A percentile compares a stretch with the other conserved stretches of the same genome.
Evolutionary conservation across 2,113 vertebrate genomes (phyloP).

Genomic region (Falco punctatus): DNA sequence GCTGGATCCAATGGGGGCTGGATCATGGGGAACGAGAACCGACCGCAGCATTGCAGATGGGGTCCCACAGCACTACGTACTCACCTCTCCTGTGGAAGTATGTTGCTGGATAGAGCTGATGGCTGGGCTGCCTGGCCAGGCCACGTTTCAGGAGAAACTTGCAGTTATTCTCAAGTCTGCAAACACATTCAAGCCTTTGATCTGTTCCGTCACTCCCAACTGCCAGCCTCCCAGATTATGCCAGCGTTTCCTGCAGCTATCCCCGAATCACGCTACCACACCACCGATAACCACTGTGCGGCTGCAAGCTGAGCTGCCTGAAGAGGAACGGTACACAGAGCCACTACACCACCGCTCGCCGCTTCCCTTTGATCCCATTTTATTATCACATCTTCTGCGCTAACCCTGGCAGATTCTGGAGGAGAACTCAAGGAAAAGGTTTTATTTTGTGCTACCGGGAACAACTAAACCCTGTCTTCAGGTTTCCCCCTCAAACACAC

Average conservation of each 20-base stretch:
- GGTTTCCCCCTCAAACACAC: background rate
- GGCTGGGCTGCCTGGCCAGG: background rate
- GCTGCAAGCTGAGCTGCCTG: background rate
- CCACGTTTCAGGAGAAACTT: background rate
- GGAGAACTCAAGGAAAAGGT: background rate
- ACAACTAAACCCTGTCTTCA: background rate
- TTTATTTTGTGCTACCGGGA: background rate
- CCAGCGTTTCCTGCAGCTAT: background rate
- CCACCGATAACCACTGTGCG: background rate
- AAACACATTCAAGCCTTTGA: constrained; percentile 32
- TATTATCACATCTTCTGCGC: background rate
- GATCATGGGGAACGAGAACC: rapidly evolving
- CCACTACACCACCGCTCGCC: background rate
- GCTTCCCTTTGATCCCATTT: background rate
- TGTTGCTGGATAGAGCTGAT: rapidly evolving
- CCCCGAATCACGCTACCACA: rapidly evolving
- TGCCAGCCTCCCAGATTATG: background rate
- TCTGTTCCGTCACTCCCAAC: background rate
- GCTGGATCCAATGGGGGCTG: background rate
- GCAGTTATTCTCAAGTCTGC: constrained; percentile 1
- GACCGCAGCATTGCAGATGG: background rate
- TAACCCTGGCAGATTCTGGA: background rate
- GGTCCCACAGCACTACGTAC: rapidly evolving
- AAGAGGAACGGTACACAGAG: background rate
- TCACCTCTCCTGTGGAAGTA: background rate